Percentiles rank a stretch among this genome's conserved stretches.
Conservation (phyloP, 2,797 vertebrate species). For the Galagoides demidoff region DNA sequence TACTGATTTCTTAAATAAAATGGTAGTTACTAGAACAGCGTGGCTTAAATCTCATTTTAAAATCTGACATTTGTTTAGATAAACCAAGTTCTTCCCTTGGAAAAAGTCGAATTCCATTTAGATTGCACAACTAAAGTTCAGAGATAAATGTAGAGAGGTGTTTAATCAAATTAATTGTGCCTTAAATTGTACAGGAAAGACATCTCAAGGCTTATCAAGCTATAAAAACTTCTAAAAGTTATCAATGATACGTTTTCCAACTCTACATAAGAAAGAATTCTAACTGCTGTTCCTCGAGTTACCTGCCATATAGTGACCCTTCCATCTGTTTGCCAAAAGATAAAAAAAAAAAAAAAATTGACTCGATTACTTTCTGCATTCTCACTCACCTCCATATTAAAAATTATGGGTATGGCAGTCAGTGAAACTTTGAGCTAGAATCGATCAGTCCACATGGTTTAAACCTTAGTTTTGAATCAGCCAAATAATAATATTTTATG, state of each 20-base stretch:
- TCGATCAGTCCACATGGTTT: constrained; percentile 68
- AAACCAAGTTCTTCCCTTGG: constrained; percentile 52
- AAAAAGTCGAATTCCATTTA: constrained; percentile 38
- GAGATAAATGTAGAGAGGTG: constrained; percentile 41
- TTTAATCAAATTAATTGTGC: not conserved
- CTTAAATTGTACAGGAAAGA: constrained; percentile 46
- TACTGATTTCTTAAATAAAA: constrained; percentile 62
- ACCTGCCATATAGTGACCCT: not conserved
- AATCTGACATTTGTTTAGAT: constrained; percentile 60
- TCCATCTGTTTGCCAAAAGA: not conserved
- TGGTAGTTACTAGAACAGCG: constrained; percentile 44
- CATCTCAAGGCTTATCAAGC: not conserved
- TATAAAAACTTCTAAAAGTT: constrained; percentile 40
- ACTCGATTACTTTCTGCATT: not conserved
- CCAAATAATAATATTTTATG: constrained; percentile 68
- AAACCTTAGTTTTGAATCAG: constrained; percentile 66
- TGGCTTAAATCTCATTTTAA: constrained; percentile 63
- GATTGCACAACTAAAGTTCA: constrained; percentile 52
- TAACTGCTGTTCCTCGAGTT: constrained; percentile 34
- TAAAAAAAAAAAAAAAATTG: not conserved
- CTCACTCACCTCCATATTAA: constrained; percentile 43
- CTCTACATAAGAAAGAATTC: not conserved
- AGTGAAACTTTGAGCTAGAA: constrained; percentile 53
- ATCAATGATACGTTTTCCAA: not conserved
- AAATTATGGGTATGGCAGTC: constrained; percentile 42